A percentile compares a stretch with the other conserved stretches of the same genome.
Conservation (phyloP, 2,797 vertebrate genomes). For the Xerus rutilus region DNA sequence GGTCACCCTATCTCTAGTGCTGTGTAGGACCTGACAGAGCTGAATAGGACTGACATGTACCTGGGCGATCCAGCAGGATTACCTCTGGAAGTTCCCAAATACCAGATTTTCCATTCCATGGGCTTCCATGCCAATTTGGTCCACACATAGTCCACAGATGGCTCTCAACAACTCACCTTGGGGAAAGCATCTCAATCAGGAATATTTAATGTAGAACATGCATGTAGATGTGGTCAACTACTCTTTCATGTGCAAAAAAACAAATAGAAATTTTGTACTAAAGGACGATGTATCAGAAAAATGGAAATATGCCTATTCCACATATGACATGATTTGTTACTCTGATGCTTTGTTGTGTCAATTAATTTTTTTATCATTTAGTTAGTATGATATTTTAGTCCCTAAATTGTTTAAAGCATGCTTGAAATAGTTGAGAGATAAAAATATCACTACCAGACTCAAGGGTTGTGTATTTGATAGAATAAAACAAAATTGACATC, state of each 20-base stretch:
- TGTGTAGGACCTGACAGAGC: no score
- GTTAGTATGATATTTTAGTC: not conserved
- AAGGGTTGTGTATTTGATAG: not conserved
- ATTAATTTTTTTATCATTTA: not conserved
- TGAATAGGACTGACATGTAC: no score
- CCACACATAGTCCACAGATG: no score
- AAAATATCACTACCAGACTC: not conserved
- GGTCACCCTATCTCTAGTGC: no score
- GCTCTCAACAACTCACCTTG: not conserved
- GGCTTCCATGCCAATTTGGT: no score
- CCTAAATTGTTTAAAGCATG: not conserved
- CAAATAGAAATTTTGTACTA: not conserved
- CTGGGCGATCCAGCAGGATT: no score
- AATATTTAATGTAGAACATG: not conserved
- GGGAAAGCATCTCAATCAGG: not conserved
- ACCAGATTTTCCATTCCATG: no score
- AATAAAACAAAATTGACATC: not conserved
- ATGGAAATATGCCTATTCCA: not conserved
- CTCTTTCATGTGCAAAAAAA: not conserved
- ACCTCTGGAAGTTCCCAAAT: no score
- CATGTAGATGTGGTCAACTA: not conserved
- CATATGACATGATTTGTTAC: not conserved
- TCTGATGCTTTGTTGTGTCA: not conserved
- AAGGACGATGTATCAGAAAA: not conserved
- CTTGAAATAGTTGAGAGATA: not conserved